Evolutionary conservation across 2,113 vertebrate species (phyloP), one percentile per base, ranked within the genome.

Genomic region (Oryzias melastigma): DNA sequence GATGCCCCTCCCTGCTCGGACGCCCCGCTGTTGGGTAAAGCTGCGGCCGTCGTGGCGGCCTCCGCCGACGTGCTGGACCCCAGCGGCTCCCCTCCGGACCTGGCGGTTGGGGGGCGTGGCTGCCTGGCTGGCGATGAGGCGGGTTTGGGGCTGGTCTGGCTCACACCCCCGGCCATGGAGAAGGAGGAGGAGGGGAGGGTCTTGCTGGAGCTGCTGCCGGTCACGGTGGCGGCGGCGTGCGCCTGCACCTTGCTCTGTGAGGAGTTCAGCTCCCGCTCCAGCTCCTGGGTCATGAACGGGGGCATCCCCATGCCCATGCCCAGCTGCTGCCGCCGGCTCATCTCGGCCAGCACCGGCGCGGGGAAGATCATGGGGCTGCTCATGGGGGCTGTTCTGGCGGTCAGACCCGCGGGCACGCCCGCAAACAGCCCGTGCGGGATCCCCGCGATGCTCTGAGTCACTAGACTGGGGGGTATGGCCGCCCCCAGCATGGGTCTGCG

Each of bases 191-290:
- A 64, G 20, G 90, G 88, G 4, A 86, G 81, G 8, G 87, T 85
- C 0, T 82, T 43, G 3, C 43, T 81, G 41, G 86, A 86, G 57
- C 65, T 59, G 52, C 52, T 1, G 15, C 83, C 79, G 65, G 83
- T 77, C 58, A 84, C 92, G 0, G 93, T 89, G 62, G 91, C 91
- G 0, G 92, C 90, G 85, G 88, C 0, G 90, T 52, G 93, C 67
- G 49, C 84, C 87, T 77, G 71, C 0, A 27, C 48, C 55, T 88
- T 87, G 71, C 86, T 92, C 71, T 95, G 94, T 1, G 93, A 92
- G 45, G 94, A 92, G 63, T 90, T 92, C 52, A 92, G 86, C 64
- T 93, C 92, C 40, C 92, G 89, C 81, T 96, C 94, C 47, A 93
- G 91, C 68, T 95, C 93, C 0, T 89, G 87, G 2, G 80, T 87